Evolutionary conservation across 1,140 invertebrate genomes (phyloP), one percentile per base, ranked within the genome.

Genomic region (Trichogramma pretiosum): DNA sequence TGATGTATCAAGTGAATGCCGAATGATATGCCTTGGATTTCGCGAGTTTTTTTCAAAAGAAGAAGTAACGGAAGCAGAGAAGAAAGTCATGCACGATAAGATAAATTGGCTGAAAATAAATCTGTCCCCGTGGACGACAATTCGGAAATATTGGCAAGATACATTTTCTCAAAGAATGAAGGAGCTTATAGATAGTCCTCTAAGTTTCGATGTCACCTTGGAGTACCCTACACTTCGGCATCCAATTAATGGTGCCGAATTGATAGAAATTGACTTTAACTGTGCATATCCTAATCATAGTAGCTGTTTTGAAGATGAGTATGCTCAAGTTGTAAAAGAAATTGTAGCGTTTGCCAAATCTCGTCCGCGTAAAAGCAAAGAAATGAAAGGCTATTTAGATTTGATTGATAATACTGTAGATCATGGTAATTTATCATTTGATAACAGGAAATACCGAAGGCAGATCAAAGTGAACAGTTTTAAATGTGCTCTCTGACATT

Each of bases 261-360:
- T 48, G 51, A 53, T 53, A 40, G 41, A 40, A 19, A 35, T 48
- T 39, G 51, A 53, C 30, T 53, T 48, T 41, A 13, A 19, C 21
- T 11, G 11, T n/a, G 26, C 48, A 3, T 43, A 53, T 34, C 41
- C 51, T 1, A 42, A 48, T 16, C 40, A 53, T 22, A 18, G 26
- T 24, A 35, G 40, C 9, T n/a, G 16, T 5, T 28, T 53, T 16
- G 44, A 21, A 30, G 7, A 33, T 2, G 28, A 40, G 21, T 48
- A 26, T 30, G 16, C 21, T 32, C 41, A 8, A 2, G 34, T 48
- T 35, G n/a, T 44, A 41, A 28, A 36, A 2, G 18, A 48, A 21
- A 16, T 48, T 3, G 30, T 44, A 5, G 35, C 33, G 11, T n/a
- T n/a, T n/a, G n/a, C n/a, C n/a, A n/a, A n/a, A n/a, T n/a, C n/a